Evolutionary conservation across 2,113 vertebrate genomes (phyloP).

Genomic region (Trinectes maculatus): DNA sequence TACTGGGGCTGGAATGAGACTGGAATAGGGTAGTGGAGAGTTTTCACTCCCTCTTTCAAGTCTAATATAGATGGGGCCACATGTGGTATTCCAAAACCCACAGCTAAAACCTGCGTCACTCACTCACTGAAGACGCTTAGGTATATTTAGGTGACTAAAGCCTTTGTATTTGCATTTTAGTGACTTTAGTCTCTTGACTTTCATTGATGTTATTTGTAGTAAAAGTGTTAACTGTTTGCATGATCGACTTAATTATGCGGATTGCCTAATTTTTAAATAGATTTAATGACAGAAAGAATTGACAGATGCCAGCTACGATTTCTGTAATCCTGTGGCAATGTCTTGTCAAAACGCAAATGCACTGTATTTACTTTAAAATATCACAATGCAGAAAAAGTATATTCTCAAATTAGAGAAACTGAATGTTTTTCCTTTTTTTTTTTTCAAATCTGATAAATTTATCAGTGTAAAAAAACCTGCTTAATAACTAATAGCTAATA

Average conservation of each 20-base stretch:
- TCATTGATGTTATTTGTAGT: neutral
- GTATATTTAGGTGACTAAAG: neutral
- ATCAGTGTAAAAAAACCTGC: too few species aligned
- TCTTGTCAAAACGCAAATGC: neutral
- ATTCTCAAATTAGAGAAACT: neutral
- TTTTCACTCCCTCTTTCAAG: neutral
- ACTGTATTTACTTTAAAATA: neutral
- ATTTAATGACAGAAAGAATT: neutral
- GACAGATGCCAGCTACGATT: neutral
- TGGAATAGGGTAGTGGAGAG: neutral
- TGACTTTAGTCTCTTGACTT: neutral
- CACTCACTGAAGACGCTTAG: neutral
- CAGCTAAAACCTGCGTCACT: neutral
- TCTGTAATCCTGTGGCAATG: neutral
- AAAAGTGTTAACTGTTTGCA: neutral
- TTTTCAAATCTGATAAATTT: too few species aligned
- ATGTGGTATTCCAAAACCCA: neutral
- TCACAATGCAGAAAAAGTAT: neutral
- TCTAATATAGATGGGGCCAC: neutral
- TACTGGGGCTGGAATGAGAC: neutral
- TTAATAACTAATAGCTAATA: too few species aligned
- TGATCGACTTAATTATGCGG: neutral
- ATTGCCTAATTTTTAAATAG: neutral
- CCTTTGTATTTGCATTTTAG: neutral
- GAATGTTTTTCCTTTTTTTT: too few species aligned